Base-by-base conservation (phyloP, 2,797 vertebrate species). In the Anomalospiza imberbis region DNA sequence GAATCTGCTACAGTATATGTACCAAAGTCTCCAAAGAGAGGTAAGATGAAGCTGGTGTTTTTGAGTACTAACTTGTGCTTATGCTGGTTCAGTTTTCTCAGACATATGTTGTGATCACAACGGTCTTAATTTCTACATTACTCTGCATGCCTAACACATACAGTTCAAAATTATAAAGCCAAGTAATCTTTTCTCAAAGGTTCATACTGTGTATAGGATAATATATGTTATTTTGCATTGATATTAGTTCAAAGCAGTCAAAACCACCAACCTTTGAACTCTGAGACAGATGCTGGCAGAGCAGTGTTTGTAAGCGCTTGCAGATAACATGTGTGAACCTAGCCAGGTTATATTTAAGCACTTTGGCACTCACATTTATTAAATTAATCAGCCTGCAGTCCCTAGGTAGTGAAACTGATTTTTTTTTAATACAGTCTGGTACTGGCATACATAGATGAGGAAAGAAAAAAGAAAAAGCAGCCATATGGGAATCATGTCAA, bases 191-290 rank as follows among this genome's bases (percentile, higher is more conserved):
- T 58, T 67, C 40, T 57, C 9, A 32, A 40, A 66, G 24, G 24
- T 62, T 38, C 1, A 0, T 34, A 55, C 29, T 4, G 4, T 1
- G 0, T 63, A 66, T 5, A 48, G 16, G 31, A 6, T 13, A 68
- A 20, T 18, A 34, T 0, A n/a, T 12, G 40, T 26, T 76, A 61
- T 28, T 77, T 76, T 77, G 24, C 44, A 62, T 0, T 66, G 47
- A 73, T 68, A 32, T n/a, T 36, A 85, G 17, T 17, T 25, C 54
- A 75, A 60, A 79, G 51, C 12, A 48, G 31, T 50, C 25, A 75
- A 62, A 74, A 48, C 1, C 21, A 72, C 10, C 36, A 91, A 62
- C 57, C 54, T 55, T 13, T 53, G n/a, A 78, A 24, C 48, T 40
- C 53, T 20, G 5, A 68, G 83, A 93, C 12, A 66, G 14, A 34